Base-by-base conservation (phyloP, 2,888 invertebrate genomes). In the Mythimna ferrago region DNA sequence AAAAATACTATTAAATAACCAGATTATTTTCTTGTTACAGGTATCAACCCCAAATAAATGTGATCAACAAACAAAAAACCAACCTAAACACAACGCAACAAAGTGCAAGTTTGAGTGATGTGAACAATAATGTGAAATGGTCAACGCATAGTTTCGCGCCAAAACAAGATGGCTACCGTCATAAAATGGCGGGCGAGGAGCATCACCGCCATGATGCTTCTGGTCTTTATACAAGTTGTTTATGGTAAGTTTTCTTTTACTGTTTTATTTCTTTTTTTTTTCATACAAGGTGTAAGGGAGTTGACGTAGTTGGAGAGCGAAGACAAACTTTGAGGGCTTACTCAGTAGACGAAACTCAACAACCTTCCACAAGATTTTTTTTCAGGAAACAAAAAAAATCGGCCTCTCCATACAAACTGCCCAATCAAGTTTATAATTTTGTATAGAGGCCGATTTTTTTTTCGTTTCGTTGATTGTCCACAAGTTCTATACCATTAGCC, bases 171-270 rank as follows among this genome's bases (percentile, higher is more conserved):
- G 95, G 93, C 94, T 87, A 92, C 89, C 88, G 88, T 86, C 80
- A 91, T 90, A 91, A 93, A 83, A 93, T 95, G 96, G 96, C 94
- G 95, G 93, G 84, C 90, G 78, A 82, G 91, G 82, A 87, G 89
- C 76, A 81, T 91, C 70, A 90, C 89, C 78, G 92, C 91, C 35
- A 88, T 93, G 81, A 83, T 95, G 74, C 89, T 94, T 76, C 89
- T 92, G 58, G 88, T 93, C 73, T 83, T 92, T 51, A 87, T 93
- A 84, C 94, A 94, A 85, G 86, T 93, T 84, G 90, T 93, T 60
- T 90, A 93, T 85, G 95, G 96, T 96, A 72, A 92, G 95, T 91
- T 73, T 10, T 16, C 2, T 14, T 53, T 51, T n/a, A n/a, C 14
- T 26, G 26, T 26, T 26, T 26, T 26, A 26, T 26, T 14, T 26